Evolutionary conservation across 1,140 invertebrate species (phyloP), one percentile per base, ranked within the genome.

Genomic region (Chelonus insularis): DNA sequence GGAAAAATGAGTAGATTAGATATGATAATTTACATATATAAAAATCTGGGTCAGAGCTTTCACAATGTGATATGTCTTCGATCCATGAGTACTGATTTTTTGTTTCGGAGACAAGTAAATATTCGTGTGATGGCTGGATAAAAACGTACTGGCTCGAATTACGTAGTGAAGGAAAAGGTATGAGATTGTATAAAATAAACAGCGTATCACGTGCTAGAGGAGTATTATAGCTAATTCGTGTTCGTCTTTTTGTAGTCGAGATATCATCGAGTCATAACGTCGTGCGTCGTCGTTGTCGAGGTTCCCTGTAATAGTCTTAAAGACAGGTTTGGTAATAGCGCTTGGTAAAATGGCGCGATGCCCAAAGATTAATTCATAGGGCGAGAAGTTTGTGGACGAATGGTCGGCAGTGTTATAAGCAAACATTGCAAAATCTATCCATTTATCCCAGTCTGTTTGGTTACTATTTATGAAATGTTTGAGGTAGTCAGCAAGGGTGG

Each of bases 371-470:
- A 61, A 21, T 20, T 52, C 51, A 25, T 54, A 41, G 4, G 59
- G 59, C 4, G 59, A 45, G 25, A 63, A 68, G 0, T 68, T 63
- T 2, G 76, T 78, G 0, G 64, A 29, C n/a, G 32, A 47, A 48
- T 81, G 75, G 14, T 57, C 20, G 12, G 68, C 59, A 4, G 48
- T 60, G 23, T 60, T 60, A 16, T 52, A 60, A 18, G 58, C 52
- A 12, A 60, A 60, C 32, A 60, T 60, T 4, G 70, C 68, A 47
- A 62, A 68, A 5, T 60, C 64, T 1, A 78, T 18, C 50, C 60
- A 70, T 11, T 64, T 21, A 45, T 79, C 71, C 79, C 77, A 82
- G 60, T 78, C 64, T 9, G 21, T 54, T 29, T 73, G 54, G 23
- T 56, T 68, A 6, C 64, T 41, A 6, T 67, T 39, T 6, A 64